Evolutionary conservation across 2,888 invertebrate species (phyloP), one percentile per base, ranked within the genome.

Genomic region (Agrypnus murinus): DNA sequence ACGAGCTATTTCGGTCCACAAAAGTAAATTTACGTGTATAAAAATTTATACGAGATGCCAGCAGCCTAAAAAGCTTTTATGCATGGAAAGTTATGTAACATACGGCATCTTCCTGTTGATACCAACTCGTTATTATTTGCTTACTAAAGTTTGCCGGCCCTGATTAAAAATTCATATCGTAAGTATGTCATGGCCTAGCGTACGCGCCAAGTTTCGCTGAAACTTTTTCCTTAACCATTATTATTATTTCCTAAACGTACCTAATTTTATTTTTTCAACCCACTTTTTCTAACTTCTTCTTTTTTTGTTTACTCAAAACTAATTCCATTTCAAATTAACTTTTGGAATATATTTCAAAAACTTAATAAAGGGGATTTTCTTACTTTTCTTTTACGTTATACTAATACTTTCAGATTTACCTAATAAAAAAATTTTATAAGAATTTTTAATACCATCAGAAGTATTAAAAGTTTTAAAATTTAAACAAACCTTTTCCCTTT

Each of bases 61-160:
- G n/a, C n/a, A 8, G 10, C 31, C 58, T 40, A 43, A 58, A 58
- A 58, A 58, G 58, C 40, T 58, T 58, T 58, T 38, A 38, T 43
- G 40, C 58, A 38, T 58, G 43, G 31, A 58, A 58, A 38, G 58
- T 58, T 38, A 43, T 58, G 43, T 43, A 38, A 58, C 58, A 58
- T 58, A 43, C 58, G 40, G 43, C 57, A 43, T 43, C 58, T 58
- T 58, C 58, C 58, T 38, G 55, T 55, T 55, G 55, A 55, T 55
- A 55, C 32, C 36, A 55, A 19, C 36, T 5, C 55, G 15, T 55
- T 55, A 36, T 55, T 55, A 55, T 55, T 55, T 55, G 55, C 19
- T 55, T n/a, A 6, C 36, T 10, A 34, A 55, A 55, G 58, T 58
- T 58, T 40, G 40, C n/a, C 12, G 31, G n/a, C 43, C 58, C 43